Conservation (phyloP, 2,888 invertebrate species). For the Mesochorus sp. region DNA sequence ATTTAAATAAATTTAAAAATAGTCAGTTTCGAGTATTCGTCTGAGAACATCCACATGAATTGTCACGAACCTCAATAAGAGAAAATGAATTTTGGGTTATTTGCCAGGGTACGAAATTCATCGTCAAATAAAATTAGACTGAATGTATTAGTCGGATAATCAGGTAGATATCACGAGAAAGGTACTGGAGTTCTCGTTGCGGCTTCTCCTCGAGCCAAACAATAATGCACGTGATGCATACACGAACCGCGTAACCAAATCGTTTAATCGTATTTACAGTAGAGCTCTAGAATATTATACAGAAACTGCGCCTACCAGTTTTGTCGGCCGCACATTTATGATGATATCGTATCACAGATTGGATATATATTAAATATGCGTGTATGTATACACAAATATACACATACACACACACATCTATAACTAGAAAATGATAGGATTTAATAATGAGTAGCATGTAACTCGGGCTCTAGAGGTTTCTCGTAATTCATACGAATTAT, state of each 20-base stretch:
- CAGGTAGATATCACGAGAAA: background rate
- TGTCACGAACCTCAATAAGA: no score
- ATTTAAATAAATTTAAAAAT: no score
- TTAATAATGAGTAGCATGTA: constrained; percentile 27
- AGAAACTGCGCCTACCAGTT: background rate
- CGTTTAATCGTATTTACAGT: constrained; percentile 39
- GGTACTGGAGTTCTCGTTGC: background rate
- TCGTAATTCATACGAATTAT: constrained; percentile 25
- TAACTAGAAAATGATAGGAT: constrained; percentile 2
- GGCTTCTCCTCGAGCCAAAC: constrained; percentile 29
- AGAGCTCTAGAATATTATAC: background rate
- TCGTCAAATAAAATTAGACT: background rate
- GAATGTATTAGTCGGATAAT: background rate
- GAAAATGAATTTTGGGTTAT: background rate
- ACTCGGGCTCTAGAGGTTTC: background rate
- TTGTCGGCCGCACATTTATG: background rate
- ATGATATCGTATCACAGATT: constrained; percentile 26
- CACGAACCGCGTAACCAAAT: constrained; percentile 37
- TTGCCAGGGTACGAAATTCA: background rate
- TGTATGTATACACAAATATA: background rate
- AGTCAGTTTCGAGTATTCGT: no score
- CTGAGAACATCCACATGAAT: no score
- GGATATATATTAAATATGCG: background rate
- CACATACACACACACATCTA: background rate
- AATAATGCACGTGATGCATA: constrained; percentile 26